Evolutionary conservation across 2,888 invertebrate genomes (phyloP), one percentile per base, ranked within the genome.

Genomic region (Cheilosia soror): DNA sequence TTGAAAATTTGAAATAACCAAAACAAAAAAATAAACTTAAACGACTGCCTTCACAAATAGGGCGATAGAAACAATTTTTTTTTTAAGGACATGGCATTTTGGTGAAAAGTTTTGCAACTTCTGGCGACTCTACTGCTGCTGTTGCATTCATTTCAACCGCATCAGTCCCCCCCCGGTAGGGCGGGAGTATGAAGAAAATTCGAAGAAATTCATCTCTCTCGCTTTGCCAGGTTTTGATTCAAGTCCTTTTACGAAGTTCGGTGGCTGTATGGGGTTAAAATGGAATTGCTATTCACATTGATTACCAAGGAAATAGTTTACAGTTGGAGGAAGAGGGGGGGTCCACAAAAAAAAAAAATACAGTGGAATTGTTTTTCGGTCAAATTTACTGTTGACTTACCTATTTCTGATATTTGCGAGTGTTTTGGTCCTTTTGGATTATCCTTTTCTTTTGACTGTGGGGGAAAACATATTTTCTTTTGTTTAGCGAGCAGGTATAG

Each of bases 311-410:
- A 40, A 66, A 66, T 53, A 42, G 15, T 29, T 68, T 31, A 31
- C 25, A n/a, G 6, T 47, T 15, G 27, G 3, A 33, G 57, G 27
- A 25, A 25, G 51, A 1, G 5, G 11, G 6, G 13, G 4, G 4
- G 6, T 2, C 20, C 5, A 20, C 25, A 49, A 2, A 0, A 25
- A 6, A 13, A 51, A 27, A 51, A 51, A 51, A 13, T 25, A 11
- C 33, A 20, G 33, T 42, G 29, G 29, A 44, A 53, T 73, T 73
- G 44, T 63, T 73, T 62, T 73, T 53, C 42, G 44, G 33, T 55
- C 27, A 65, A 65, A 65, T 55, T 73, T 73, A 20, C 55, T 55
- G 73, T 63, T 73, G 63, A 63, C 55, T 63, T 65, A 65, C 63
- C 47, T 31, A 53, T 42, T 42, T 42, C 15, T 53, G 44, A 13